A percentile compares a stretch with the other conserved stretches of the same genome.
phyloP scores from a whole-genome alignment of 2,797 vertebrate species.

The Limnodromus scolopaceus region DNA sequence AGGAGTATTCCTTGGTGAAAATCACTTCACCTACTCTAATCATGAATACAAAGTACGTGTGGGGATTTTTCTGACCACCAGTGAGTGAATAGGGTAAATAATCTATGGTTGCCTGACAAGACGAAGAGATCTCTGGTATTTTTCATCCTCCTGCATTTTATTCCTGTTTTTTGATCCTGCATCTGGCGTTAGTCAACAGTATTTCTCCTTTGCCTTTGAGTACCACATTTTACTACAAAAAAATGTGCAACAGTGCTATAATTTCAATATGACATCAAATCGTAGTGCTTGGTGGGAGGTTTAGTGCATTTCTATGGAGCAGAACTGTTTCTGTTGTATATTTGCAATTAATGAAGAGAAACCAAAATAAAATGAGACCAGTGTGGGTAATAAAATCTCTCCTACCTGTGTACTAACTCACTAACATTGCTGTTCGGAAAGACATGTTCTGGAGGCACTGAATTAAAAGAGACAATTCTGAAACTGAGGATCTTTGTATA shows the following conservation, averaged over 20 bases:
- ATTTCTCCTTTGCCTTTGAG: background rate
- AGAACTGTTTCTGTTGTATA: constrained; percentile 46
- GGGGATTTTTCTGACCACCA: background rate
- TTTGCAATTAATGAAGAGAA: constrained; percentile 66
- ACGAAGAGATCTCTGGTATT: background rate
- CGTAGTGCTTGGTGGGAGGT: background rate
- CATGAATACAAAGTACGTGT: background rate
- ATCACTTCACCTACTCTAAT: background rate
- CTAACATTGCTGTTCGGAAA: background rate
- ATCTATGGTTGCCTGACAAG: background rate
- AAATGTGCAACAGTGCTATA: background rate
- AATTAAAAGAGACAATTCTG: background rate
- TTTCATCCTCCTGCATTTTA: background rate
- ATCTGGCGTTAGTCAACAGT: background rate
- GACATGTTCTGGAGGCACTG: background rate
- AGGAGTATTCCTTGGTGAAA: background rate
- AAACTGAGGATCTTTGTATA: background rate
- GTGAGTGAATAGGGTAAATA: background rate
- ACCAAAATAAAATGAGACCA: constrained; percentile 38
- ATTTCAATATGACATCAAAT: constrained; percentile 39
- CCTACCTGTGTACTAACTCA: constrained; percentile 23
- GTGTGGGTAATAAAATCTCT: constrained; percentile 30
- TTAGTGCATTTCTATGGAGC: constrained; percentile 34
- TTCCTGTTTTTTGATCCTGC: background rate
- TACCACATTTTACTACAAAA: background rate